phyloP scores from a whole-genome alignment of 2,797 vertebrate species.

The Eulemur albifrons region DNA sequence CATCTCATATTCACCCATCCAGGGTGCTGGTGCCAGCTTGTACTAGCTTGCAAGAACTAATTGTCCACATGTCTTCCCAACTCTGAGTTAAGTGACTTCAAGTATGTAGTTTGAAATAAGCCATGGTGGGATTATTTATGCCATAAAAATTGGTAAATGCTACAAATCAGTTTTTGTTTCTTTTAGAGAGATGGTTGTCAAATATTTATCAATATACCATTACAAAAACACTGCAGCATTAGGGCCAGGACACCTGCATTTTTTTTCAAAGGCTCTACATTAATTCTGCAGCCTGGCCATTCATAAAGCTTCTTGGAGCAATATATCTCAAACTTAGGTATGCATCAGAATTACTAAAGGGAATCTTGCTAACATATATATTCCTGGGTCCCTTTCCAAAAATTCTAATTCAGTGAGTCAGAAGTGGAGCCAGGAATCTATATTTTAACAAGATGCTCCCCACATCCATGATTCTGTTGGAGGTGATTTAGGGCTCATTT shows the following conservation, averaged over 20 bases:
- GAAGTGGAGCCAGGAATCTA: neutral
- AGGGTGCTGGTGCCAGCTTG: neutral
- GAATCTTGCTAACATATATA: neutral
- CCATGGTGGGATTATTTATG: neutral
- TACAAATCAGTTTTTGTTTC: neutral
- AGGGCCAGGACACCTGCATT: neutral
- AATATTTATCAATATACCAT: neutral
- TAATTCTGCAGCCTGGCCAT: neutral
- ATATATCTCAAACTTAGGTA: neutral
- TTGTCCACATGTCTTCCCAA: neutral
- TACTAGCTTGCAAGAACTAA: neutral
- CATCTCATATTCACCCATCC: neutral
- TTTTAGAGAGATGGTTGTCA: neutral
- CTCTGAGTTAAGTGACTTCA: neutral
- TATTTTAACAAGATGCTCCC: neutral
- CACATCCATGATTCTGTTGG: neutral
- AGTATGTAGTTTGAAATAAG: conserved; percentile 19
- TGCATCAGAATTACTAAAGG: neutral
- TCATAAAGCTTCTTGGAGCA: neutral
- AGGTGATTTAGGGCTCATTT: neutral
- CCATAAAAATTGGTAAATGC: neutral
- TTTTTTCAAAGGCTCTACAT: neutral
- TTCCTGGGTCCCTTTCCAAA: neutral
- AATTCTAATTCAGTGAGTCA: neutral
- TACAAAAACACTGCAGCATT: neutral